phyloP scores from a whole-genome alignment of 1,140 invertebrate species.

The Calephelis nemesis region DNA sequence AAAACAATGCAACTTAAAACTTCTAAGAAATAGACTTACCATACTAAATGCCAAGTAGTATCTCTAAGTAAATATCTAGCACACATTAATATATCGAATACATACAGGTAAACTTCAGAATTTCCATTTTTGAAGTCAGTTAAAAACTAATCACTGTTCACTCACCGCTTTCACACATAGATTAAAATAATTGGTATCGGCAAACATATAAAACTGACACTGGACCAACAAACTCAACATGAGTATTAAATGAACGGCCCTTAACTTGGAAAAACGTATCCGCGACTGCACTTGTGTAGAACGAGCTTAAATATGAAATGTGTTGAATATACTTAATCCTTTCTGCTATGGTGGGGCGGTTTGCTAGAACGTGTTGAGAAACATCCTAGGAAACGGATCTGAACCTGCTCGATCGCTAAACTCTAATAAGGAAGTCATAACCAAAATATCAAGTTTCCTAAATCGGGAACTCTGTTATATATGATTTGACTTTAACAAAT shows the following conservation, averaged over 20 bases:
- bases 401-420: conserved; percentile 7
- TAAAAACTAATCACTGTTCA: conserved; percentile 9
- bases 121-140: not conserved
- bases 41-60: too few species aligned
- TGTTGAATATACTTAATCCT: conserved; percentile 3
- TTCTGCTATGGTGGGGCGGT: conserved; percentile 6
- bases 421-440: conserved; percentile 4
- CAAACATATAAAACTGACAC: conserved; percentile 6
- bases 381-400: conserved; percentile 15
- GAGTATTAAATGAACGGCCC: conserved; percentile 15
- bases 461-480: conserved; percentile 1
- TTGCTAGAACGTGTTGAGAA: conserved; percentile 17
- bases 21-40: too few species aligned
- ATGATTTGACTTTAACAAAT: not conserved
- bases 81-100: not conserved
- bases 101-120: not conserved
- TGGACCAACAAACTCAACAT: conserved; percentile 15
- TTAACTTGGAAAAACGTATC: conserved; percentile 10
- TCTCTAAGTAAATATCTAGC: too few species aligned
- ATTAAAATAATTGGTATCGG: conserved; percentile 17
- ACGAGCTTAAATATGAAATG: conserved; percentile 11
- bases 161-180: conserved; percentile 13
- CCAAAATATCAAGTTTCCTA: conserved; percentile 6
- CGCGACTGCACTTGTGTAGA: conserved; percentile 1
- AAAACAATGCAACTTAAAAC: too few species aligned